A percentile compares a stretch with the other conserved stretches of the same genome.
Conservation (phyloP, 2,888 invertebrate species). For the Eurois occulta region DNA sequence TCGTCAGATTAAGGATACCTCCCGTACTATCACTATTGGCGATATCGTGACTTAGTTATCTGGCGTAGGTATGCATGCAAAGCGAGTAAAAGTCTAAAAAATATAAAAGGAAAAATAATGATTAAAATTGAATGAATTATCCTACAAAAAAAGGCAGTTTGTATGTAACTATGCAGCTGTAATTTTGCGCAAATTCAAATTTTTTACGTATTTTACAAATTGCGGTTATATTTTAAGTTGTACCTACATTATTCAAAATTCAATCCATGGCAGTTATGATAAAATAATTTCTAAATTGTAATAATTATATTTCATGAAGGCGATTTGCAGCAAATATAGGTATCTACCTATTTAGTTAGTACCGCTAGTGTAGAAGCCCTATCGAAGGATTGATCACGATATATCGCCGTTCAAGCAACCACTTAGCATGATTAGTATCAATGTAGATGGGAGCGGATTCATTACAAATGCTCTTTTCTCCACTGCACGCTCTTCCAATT, state of each 20-base stretch:
- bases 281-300: background rate
- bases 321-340: background rate
- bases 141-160: background rate
- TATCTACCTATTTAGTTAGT: background rate
- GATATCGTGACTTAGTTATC: background rate
- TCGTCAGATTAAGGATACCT: background rate
- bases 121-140: background rate
- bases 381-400: constrained; percentile 24
- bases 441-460: constrained; percentile 25
- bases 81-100: background rate
- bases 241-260: background rate
- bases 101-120: background rate
- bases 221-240: background rate
- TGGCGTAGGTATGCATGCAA: background rate
- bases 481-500: constrained; percentile 11
- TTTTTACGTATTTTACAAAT: background rate
- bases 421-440: constrained; percentile 53
- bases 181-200: background rate
- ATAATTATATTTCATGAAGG: background rate
- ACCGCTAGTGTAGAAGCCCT: constrained; percentile 19
- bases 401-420: constrained; percentile 15
- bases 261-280: background rate
- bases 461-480: constrained; percentile 21
- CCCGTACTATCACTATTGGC: background rate
- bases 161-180: background rate